phyloP scores from a whole-genome alignment of 1,140 invertebrate species.

The Diabrotica undecimpunctata region DNA sequence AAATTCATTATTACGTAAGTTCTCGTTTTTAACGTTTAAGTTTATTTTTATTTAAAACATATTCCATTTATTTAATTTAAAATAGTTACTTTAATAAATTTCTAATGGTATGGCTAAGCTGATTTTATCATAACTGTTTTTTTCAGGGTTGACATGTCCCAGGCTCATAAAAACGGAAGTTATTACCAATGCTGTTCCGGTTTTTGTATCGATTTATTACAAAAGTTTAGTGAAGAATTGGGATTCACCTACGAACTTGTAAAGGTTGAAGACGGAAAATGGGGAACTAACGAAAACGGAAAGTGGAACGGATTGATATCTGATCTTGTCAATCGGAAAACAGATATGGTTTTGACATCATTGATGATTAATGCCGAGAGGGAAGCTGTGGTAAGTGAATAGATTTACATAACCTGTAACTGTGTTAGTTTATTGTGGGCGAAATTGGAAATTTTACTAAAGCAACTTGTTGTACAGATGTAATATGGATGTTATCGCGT shows the following conservation, averaged over 20 bases:
- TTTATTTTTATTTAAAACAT: too few species aligned
- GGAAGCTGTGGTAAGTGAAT: slow-evolving; percentile 66
- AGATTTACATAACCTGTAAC: background rate
- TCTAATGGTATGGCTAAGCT: too few species aligned
- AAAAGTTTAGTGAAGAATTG: slow-evolving; percentile 86
- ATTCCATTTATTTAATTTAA: too few species aligned
- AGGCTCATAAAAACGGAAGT: slow-evolving; percentile 76
- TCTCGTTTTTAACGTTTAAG: too few species aligned
- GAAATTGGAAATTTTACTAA: too few species aligned
- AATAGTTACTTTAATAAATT: too few species aligned
- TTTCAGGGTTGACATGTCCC: slow-evolving; percentile 70
- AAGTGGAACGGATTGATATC: slow-evolving; percentile 97
- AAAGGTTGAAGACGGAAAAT: slow-evolving; percentile 90
- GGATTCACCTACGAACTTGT: slow-evolving; percentile 94
- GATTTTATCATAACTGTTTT: background rate
- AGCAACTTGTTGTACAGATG: too few species aligned
- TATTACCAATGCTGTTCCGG: slow-evolving; percentile 94
- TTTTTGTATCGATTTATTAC: slow-evolving; percentile 93
- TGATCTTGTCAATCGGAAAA: slow-evolving; percentile 87
- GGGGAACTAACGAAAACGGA: slow-evolving; percentile 88
- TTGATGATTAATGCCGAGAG: slow-evolving; percentile 96
- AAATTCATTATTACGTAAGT: too few species aligned
- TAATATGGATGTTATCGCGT: too few species aligned
- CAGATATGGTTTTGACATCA: slow-evolving; percentile 95
- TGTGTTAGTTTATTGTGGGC: too few species aligned